phyloP scores from a whole-genome alignment of 2,888 invertebrate genomes.

The Drosophila fungiperda region DNA sequence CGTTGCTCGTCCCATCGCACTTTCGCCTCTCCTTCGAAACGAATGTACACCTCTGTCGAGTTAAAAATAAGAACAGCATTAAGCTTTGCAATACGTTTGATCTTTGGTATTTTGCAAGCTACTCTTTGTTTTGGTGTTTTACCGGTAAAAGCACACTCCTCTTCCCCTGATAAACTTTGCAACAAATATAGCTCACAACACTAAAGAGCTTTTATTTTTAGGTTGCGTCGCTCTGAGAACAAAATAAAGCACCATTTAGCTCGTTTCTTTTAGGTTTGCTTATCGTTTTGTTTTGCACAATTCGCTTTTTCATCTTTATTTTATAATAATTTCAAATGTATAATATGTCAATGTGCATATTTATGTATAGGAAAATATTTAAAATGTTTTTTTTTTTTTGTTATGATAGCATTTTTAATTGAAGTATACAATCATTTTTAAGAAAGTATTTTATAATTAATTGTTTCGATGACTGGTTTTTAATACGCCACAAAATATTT shows the following conservation, averaged over 20 bases:
- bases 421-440: neutral
- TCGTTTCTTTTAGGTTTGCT: conserved; percentile 2
- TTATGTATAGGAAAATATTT: neutral
- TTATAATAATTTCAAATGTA: neutral
- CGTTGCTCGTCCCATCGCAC: conserved; percentile 66
- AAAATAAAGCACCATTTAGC: neutral
- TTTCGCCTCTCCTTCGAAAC: conserved; percentile 68
- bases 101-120: conserved; percentile 5
- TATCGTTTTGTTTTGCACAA: neutral
- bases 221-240: neutral
- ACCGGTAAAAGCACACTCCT: conserved; percentile 20
- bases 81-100: neutral
- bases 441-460: neutral
- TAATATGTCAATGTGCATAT: neutral
- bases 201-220: neutral
- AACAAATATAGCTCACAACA: neutral
- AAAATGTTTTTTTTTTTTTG: neutral
- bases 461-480: neutral
- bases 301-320: neutral
- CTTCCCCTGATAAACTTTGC: neutral
- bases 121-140: conserved; percentile 9
- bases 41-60: conserved; percentile 55
- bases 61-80: neutral
- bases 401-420: neutral
- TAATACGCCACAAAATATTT: neutral